phyloP scores from a whole-genome alignment of 2,113 vertebrate species.

The Mus pahari region DNA sequence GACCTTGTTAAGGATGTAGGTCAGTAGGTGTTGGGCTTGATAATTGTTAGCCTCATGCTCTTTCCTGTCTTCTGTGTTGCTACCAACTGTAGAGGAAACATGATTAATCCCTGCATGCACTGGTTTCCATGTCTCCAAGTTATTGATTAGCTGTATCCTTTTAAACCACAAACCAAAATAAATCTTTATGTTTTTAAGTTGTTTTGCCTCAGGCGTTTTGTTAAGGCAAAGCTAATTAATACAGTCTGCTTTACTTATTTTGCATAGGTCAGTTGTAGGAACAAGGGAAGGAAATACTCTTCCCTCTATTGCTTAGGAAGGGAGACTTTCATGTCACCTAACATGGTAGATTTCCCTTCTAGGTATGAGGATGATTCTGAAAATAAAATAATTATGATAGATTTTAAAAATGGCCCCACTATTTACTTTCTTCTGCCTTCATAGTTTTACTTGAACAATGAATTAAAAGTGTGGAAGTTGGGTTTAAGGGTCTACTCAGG shows the following conservation, averaged over 20 bases:
- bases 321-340: background rate
- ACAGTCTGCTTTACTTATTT: background rate
- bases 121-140: background rate
- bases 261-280: background rate
- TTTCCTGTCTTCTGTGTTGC: background rate
- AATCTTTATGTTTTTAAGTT: background rate
- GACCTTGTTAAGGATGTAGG: background rate
- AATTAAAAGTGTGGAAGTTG: background rate
- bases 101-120: background rate
- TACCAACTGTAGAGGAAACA: no score
- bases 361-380: background rate
- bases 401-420: background rate
- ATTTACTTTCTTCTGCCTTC: background rate
- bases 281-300: background rate
- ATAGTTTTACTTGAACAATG: background rate
- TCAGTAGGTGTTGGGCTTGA: background rate
- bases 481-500: background rate
- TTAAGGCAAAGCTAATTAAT: background rate
- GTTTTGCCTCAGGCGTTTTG: background rate
- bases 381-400: no score
- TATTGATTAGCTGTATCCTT: background rate
- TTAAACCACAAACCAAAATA: background rate
- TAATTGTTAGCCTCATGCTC: background rate
- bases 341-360: background rate
- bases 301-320: background rate